Evolutionary conservation across 92 coral and sea anemone genomes (phyloP).

Genomic region (Epizoanthus scotinus): DNA sequence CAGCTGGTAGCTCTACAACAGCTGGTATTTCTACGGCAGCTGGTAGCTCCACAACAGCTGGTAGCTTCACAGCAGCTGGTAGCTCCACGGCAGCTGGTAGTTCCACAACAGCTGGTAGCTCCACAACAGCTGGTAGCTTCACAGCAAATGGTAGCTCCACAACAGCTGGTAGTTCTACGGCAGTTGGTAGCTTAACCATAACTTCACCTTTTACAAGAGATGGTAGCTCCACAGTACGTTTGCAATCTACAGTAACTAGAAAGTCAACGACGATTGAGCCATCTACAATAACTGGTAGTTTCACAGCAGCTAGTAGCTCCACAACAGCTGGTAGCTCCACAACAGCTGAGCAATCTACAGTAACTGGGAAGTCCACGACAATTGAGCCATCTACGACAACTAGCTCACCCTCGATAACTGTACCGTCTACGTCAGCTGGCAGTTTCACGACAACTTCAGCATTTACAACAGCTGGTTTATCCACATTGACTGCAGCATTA

Average conservation of each 20-base stretch:
- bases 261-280: background rate
- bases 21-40: too few species aligned
- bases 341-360: background rate
- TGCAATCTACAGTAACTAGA: background rate
- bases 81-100: too few species aligned
- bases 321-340: constrained; percentile 10
- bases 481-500: background rate
- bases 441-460: background rate
- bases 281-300: background rate
- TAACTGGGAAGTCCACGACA: background rate
- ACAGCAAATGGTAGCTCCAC: background rate
- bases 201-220: too few species aligned
- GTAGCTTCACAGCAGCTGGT: too few species aligned
- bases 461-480: background rate
- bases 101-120: too few species aligned
- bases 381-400: background rate
- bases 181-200: too few species aligned
- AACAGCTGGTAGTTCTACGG: background rate
- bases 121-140: too few species aligned
- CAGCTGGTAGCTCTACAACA: too few species aligned
- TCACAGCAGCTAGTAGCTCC: constrained; percentile 1
- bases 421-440: background rate
- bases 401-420: background rate
- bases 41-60: too few species aligned
- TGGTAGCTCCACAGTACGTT: too few species aligned